Evolutionary conservation across 2,797 vertebrate species (phyloP).

Genomic region (Neosilurus mollespiculum): DNA sequence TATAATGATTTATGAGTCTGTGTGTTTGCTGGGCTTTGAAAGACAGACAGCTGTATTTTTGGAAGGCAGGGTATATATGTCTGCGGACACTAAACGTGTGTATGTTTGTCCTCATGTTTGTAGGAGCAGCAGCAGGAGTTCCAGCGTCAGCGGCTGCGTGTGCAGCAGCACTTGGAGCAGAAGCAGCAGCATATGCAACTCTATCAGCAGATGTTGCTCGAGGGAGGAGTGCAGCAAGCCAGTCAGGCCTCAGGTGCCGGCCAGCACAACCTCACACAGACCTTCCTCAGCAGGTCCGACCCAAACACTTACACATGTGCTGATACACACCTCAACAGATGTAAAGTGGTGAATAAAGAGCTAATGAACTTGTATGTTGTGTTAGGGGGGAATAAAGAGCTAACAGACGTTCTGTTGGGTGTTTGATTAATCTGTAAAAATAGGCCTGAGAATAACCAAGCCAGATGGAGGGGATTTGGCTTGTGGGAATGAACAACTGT

Average conservation of each 20-base stretch:
- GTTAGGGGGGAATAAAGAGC: not conserved
- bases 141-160: slow-evolving; percentile 88
- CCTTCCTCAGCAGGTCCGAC: slow-evolving; percentile 87
- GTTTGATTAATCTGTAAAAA: not conserved
- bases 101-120: not conserved
- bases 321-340: not conserved
- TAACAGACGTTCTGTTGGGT: slow-evolving; percentile 9
- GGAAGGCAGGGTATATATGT: not conserved
- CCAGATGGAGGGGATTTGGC: not conserved
- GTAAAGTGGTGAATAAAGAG: slow-evolving; percentile 5
- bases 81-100: not conserved
- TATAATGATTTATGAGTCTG: not conserved
- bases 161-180: slow-evolving; percentile 95
- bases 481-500: not conserved
- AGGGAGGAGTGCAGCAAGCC: slow-evolving; percentile 89
- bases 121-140: slow-evolving; percentile 92
- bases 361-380: not conserved
- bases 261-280: slow-evolving; percentile 92
- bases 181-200: slow-evolving; percentile 93
- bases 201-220: slow-evolving; percentile 96
- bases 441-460: not conserved
- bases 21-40: not conserved
- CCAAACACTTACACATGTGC: not conserved
- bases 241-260: slow-evolving; percentile 77
- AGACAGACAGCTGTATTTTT: not conserved